Evolutionary conservation across 2,797 vertebrate species (phyloP), one percentile per base, ranked within the genome.

Genomic region (Acropternis orthonyx): DNA sequence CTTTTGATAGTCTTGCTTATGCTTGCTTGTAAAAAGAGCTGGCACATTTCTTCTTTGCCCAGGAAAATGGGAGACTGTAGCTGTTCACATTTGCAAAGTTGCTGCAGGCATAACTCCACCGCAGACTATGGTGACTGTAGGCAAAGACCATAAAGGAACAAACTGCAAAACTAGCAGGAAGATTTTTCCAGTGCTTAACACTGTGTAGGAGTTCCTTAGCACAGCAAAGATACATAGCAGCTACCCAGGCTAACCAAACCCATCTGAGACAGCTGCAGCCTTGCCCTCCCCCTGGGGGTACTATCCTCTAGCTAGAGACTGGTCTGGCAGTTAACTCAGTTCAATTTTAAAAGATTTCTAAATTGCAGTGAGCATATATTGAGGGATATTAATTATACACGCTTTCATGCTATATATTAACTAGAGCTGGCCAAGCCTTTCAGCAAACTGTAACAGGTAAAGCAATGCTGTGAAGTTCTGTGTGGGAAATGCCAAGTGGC

Each of bases 381-480:
- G 2, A 63, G 3, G 14, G 6, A 30, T 10, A 61, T 28, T 43
- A 61, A 49, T 56, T 43, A 62, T 3, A 75, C 12, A 37, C 34
- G 13, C 5, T 20, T 37, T n/a, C 5, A 9, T 4, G 12, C 21
- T 36, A 17, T 5, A 3, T 7, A 22, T 36, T 51, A 75, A 46
- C 18, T 20, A 32, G 20, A 62, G 32, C 26, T 13, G 14, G 49
- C 39, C 49, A 48, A 67, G 41, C 37, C 19, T 52, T 56, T 32
- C 52, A 19, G 37, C 23, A 43, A 72, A 46, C 17, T 21, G 1
- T 10, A 48, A n/a, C 17, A 54, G 37, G 46, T 52, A 52, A 63
- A n/a, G 48, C 30, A 6, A 7, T 4, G 18, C 19, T 32, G 1
- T 22, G 4, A 46, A n/a, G 10, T 5, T 41, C 5, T 44, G 9